Evolutionary conservation across 2,113 vertebrate genomes (phyloP).

Genomic region (Thamnophis sirtalis): DNA sequence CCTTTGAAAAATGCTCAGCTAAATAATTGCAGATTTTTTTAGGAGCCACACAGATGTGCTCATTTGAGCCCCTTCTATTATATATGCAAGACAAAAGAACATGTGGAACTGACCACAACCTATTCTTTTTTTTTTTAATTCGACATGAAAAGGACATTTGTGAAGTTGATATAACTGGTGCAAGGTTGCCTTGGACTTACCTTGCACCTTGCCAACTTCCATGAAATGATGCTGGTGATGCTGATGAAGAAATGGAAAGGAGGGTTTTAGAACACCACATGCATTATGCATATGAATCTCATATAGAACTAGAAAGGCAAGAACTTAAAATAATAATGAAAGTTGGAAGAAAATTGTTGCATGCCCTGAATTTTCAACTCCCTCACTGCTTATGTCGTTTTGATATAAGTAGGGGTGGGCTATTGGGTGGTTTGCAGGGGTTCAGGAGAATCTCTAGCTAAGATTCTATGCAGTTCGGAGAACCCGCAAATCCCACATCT

Average conservation of each 20-base stretch:
- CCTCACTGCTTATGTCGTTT: background rate
- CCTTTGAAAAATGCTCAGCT: conserved; percentile 19
- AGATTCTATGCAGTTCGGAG: no score
- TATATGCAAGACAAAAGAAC: background rate
- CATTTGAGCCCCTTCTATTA: background rate
- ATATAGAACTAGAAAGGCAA: background rate
- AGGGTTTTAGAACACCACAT: background rate
- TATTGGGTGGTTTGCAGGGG: no score
- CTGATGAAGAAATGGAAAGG: background rate
- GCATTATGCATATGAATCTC: background rate
- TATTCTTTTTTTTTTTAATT: no score
- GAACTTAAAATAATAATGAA: background rate
- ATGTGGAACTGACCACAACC: background rate
- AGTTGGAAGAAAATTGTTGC: background rate
- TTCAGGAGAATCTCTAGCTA: no score
- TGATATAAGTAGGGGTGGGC: no score
- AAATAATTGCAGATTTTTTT: conserved; percentile 10
- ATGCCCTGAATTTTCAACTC: background rate
- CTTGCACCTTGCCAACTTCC: background rate
- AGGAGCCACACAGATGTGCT: background rate
- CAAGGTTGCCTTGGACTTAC: accelerated
- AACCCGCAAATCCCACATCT: no score
- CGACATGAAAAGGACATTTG: background rate
- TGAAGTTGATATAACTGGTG: background rate
- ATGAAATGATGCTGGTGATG: background rate